phyloP scores from a whole-genome alignment of 2,888 invertebrate species.

The Nephrotoma guestfalica region DNA sequence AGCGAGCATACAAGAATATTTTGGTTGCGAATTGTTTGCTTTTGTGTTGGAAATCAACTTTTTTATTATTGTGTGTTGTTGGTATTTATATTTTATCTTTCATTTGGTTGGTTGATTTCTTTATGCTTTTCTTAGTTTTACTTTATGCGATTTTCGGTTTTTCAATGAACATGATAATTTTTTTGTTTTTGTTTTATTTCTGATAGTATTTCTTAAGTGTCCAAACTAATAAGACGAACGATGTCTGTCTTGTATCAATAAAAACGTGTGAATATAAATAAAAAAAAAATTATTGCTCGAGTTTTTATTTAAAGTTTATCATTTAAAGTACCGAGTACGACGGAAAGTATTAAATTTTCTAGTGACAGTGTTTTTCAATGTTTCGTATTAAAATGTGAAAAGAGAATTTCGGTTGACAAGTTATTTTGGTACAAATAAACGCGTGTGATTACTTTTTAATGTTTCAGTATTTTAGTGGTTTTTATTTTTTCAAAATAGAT shows the following conservation, averaged over 20 bases:
- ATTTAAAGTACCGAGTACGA: not conserved
- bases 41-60: not conserved
- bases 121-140: not conserved
- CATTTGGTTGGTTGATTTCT: conserved; percentile 1
- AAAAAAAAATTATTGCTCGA: not conserved
- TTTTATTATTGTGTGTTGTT: not conserved
- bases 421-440: not conserved
- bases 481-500: not conserved
- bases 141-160: conserved; percentile 1
- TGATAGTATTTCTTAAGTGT: conserved; percentile 4
- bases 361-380: not conserved
- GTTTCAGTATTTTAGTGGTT: too few relatives aligned
- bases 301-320: not conserved
- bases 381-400: not conserved
- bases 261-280: not conserved
- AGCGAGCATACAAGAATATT: not conserved
- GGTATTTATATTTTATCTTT: not conserved
- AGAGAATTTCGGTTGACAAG: not conserved
- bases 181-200: not conserved
- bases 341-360: not conserved
- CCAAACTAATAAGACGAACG: conserved; percentile 4
- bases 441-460: not conserved
- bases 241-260: not conserved
- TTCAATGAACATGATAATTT: not conserved
- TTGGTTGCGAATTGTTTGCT: not conserved